phyloP scores from a whole-genome alignment of 1,140 invertebrate species.

The Maniola jurtina region DNA sequence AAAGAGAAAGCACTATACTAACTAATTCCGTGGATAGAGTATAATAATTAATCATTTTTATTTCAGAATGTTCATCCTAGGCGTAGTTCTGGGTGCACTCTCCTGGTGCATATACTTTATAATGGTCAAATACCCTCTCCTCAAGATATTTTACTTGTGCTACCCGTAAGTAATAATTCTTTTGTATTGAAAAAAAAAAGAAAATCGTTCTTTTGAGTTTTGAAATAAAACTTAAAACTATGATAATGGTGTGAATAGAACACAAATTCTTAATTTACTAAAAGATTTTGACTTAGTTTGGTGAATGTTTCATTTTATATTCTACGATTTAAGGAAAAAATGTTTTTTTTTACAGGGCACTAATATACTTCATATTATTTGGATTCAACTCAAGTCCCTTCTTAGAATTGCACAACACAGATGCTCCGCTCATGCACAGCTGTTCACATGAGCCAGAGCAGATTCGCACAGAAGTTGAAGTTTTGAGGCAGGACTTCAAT shows the following conservation, averaged over 20 bases:
- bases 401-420: conserved; percentile 80
- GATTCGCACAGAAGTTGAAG: conserved; percentile 92
- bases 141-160: conserved; percentile 89
- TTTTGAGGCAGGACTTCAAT: conserved; percentile 92
- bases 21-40: too few species aligned
- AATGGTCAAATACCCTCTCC: conserved; percentile 83
- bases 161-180: conserved; percentile 88
- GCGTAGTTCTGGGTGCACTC: conserved; percentile 75
- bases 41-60: not conserved
- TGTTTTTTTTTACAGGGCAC: conserved; percentile 79
- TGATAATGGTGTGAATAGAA: too few species aligned
- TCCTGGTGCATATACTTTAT: conserved; percentile 87
- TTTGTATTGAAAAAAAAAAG: not conserved
- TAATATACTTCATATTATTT: conserved; percentile 93
- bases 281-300: too few species aligned
- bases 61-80: conserved; percentile 79
- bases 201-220: too few species aligned
- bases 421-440: conserved; percentile 81
- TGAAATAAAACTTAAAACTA: too few species aligned
- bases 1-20: too few species aligned
- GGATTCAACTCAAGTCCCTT: conserved; percentile 86
- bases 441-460: conserved; percentile 84
- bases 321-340: not conserved
- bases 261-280: too few species aligned
- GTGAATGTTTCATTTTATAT: conserved; percentile 10